Evolutionary conservation across 1,140 invertebrate species (phyloP).

Genomic region (Lepidurus packardi): DNA sequence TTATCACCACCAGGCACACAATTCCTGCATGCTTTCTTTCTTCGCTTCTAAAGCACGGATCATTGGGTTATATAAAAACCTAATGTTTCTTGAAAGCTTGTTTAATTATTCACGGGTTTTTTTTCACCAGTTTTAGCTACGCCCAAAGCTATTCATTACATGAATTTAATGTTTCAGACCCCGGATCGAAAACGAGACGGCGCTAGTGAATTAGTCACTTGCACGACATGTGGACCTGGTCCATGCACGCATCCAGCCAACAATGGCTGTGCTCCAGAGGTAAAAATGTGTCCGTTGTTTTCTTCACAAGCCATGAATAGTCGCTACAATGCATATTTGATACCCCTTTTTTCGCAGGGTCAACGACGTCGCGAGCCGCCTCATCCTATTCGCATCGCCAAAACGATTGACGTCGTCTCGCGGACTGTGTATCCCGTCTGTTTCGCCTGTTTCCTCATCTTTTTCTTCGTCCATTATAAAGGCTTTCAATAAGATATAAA

Average conservation of each 20-base stretch:
- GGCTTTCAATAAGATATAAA: slow-evolving; percentile 42
- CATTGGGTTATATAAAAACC: neutral
- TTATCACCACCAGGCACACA: slow-evolving; percentile 10
- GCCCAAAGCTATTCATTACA: neutral
- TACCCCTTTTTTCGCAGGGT: slow-evolving; percentile 34
- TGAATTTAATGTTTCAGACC: slow-evolving; percentile 4
- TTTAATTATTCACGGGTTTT: neutral
- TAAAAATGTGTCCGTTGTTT: slow-evolving; percentile 46
- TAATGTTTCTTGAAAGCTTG: slow-evolving; percentile 17
- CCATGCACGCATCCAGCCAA: slow-evolving; percentile 77
- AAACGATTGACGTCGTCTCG: slow-evolving; percentile 89
- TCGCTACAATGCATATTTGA: slow-evolving; percentile 46
- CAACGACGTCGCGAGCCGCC: slow-evolving; percentile 81
- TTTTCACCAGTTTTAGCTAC: slow-evolving; percentile 10
- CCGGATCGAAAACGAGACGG: slow-evolving; percentile 31
- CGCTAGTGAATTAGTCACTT: slow-evolving; percentile 67
- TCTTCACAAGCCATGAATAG: slow-evolving; percentile 30
- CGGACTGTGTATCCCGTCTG: slow-evolving; percentile 85
- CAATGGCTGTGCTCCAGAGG: slow-evolving; percentile 76
- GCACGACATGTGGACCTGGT: slow-evolving; percentile 64
- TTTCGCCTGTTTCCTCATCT: slow-evolving; percentile 84
- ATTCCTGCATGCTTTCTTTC: neutral
- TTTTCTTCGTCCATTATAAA: slow-evolving; percentile 89
- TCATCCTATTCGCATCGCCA: slow-evolving; percentile 83
- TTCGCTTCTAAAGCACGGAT: neutral